Percentiles rank a stretch among this genome's conserved stretches.
Evolutionary conservation across 1,140 invertebrate species (phyloP).

Genomic region (Hycleus cichorii): DNA sequence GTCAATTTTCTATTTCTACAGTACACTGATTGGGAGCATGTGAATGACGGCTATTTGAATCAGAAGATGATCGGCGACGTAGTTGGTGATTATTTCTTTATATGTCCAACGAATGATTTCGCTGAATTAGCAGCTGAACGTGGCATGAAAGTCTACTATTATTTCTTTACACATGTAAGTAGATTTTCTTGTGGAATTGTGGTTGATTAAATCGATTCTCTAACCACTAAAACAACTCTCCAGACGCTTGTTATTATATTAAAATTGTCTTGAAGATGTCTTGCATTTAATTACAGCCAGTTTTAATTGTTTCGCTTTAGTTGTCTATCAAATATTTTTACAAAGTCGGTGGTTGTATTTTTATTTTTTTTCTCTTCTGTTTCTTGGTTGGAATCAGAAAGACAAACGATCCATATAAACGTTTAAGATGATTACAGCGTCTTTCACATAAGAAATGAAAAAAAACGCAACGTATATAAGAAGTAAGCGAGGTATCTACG

Average conservation of each 20-base stretch:
- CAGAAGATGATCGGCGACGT: constrained; percentile 80
- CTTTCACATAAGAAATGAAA: neutral
- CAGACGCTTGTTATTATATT: no score
- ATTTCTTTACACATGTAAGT: constrained; percentile 87
- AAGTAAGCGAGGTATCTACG: no score
- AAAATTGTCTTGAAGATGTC: no score
- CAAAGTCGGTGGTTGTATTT: no score
- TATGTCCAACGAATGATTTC: constrained; percentile 86
- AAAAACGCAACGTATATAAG: no score
- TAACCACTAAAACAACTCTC: no score
- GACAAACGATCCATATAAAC: neutral
- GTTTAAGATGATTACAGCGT: constrained; percentile 13
- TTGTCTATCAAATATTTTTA: no score
- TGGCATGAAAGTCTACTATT: constrained; percentile 81
- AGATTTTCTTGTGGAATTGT: constrained; percentile 6
- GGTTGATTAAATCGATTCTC: neutral
- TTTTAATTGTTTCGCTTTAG: no score
- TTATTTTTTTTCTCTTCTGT: no score
- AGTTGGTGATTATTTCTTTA: constrained; percentile 90
- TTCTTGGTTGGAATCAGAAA: no score
- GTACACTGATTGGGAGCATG: constrained; percentile 87
- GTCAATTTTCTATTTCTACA: constrained; percentile 37
- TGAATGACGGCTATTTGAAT: constrained; percentile 71
- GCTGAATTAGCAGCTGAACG: constrained; percentile 74
- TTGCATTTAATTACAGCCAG: no score